These are phyloP conservation scores for Palythoa grandis DNA, from an alignment of 92 coral and sea anemone genomes.

Conservation along the genomic window DNA sequence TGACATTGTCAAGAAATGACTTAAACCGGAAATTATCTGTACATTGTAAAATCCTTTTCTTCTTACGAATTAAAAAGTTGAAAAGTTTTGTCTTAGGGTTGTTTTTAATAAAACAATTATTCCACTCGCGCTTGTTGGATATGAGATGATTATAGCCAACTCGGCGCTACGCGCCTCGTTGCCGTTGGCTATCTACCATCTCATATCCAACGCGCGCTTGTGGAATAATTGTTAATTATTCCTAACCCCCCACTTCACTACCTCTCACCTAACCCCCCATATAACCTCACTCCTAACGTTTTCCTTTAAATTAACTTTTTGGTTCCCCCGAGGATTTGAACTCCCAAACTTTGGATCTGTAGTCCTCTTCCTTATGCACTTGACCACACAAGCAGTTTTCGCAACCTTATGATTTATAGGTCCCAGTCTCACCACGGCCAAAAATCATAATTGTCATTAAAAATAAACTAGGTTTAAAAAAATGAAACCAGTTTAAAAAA, in stretches of 20 bases:
- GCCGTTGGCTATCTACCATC: neutral
- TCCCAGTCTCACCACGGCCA: constrained; percentile 50
- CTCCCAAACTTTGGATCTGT: constrained; percentile 44
- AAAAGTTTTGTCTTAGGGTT: constrained; percentile 35
- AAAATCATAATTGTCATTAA: constrained; percentile 6
- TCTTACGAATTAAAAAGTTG: constrained; percentile 23
- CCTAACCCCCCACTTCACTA: constrained; percentile 7
- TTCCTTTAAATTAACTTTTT: neutral
- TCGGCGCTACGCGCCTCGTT: neutral
- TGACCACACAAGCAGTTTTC: constrained; percentile 48
- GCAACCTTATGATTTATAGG: constrained; percentile 26
- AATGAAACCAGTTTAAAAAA: neutral
- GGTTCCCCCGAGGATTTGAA: constrained; percentile 33
- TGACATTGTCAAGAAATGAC: constrained; percentile 25
- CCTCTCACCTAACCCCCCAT: neutral
- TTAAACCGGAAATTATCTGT: constrained; percentile 28
- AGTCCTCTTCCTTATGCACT: constrained; percentile 49
- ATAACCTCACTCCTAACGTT: constrained; percentile 4
- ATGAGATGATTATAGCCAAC: neutral
- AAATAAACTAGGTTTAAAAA: constrained; percentile 18
- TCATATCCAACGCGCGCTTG: neutral
- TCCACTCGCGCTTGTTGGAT: neutral
- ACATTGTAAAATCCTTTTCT: constrained; percentile 19
- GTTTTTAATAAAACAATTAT: neutral
- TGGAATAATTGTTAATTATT: neutral